Evolutionary conservation across 2,888 invertebrate genomes (phyloP).

Genomic region (Cheilosia variabilis): DNA sequence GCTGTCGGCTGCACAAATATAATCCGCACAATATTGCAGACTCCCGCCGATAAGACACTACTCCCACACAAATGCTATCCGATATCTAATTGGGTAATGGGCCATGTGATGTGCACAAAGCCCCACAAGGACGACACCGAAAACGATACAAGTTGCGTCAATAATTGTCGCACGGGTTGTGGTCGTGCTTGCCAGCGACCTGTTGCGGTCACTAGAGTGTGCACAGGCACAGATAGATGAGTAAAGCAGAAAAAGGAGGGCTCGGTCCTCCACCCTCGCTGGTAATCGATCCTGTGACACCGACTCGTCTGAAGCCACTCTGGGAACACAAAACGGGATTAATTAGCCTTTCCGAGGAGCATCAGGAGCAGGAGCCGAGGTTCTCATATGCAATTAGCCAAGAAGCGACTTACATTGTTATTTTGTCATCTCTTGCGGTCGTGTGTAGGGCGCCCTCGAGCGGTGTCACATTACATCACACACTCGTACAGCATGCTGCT

Average conservation of each 20-base stretch:
- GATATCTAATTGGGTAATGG: slow-evolving; percentile 64
- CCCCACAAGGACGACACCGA: slow-evolving; percentile 48
- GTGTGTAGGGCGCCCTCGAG: slow-evolving; percentile 21
- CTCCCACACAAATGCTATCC: slow-evolving; percentile 60
- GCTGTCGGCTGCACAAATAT: slow-evolving; percentile 41
- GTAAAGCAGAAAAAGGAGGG: slow-evolving; percentile 7
- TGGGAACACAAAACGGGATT: slow-evolving; percentile 61
- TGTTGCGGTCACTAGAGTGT: slow-evolving; percentile 46
- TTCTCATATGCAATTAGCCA: slow-evolving; percentile 65
- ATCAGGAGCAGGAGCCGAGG: background rate
- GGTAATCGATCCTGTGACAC: slow-evolving; percentile 57
- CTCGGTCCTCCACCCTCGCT: slow-evolving; percentile 69
- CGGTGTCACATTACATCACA: slow-evolving; percentile 50
- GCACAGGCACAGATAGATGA: background rate
- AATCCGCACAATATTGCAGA: slow-evolving; percentile 11
- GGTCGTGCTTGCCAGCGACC: background rate
- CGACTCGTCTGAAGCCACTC: slow-evolving; percentile 19
- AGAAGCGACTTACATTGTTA: slow-evolving; percentile 58
- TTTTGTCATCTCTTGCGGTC: slow-evolving; percentile 66
- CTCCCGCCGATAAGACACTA: slow-evolving; percentile 32
- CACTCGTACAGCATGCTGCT: background rate
- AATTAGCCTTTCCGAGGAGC: slow-evolving; percentile 62
- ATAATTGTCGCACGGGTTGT: slow-evolving; percentile 40
- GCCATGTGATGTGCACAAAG: slow-evolving; percentile 65
- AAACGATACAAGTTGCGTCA: slow-evolving; percentile 21